Percentiles rank a stretch among this genome's conserved stretches.
These are phyloP conservation scores for Tetramorium simillimum DNA, from an alignment of 1,140 invertebrate genomes.

Conservation along the genomic window DNA sequence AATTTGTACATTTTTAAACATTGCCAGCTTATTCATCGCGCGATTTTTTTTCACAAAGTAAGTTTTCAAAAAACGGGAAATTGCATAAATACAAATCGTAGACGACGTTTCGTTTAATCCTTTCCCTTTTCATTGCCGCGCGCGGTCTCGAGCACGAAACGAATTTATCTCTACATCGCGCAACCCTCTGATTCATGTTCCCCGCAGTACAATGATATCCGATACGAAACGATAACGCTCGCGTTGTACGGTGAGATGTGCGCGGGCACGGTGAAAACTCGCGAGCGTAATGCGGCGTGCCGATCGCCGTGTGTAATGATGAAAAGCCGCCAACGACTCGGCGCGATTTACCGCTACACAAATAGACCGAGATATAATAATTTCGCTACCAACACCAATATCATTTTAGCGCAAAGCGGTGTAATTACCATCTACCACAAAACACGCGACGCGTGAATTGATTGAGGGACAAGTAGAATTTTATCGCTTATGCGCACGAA, in stretches of 20 bases:
- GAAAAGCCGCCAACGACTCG: slow-evolving; percentile 53
- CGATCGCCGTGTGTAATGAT: slow-evolving; percentile 40
- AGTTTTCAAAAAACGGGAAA: not conserved
- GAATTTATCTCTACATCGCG: slow-evolving; percentile 44
- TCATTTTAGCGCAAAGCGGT: not conserved
- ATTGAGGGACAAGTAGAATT: not conserved
- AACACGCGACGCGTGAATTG: not conserved
- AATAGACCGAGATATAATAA: not conserved
- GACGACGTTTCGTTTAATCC: slow-evolving; percentile 8
- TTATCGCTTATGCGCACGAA: not conserved
- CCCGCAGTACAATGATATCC: slow-evolving; percentile 62
- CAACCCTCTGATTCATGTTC: slow-evolving; percentile 44
- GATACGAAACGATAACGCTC: slow-evolving; percentile 65
- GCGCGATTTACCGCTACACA: not conserved
- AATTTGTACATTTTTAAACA: not conserved
- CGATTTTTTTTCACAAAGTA: not conserved
- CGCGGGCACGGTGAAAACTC: slow-evolving; percentile 65
- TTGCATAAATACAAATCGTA: slow-evolving; percentile 15
- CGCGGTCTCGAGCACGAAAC: slow-evolving; percentile 25
- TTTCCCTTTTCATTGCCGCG: slow-evolving; percentile 38
- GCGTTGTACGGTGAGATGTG: slow-evolving; percentile 57
- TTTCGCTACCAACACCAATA: not conserved
- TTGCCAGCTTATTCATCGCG: not conserved
- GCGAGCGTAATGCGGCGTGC: slow-evolving; percentile 49
- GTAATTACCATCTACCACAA: not conserved